Evolutionary conservation across 2,888 invertebrate species (phyloP), one percentile per base, ranked within the genome.

Genomic region (Calameuta idolon): DNA sequence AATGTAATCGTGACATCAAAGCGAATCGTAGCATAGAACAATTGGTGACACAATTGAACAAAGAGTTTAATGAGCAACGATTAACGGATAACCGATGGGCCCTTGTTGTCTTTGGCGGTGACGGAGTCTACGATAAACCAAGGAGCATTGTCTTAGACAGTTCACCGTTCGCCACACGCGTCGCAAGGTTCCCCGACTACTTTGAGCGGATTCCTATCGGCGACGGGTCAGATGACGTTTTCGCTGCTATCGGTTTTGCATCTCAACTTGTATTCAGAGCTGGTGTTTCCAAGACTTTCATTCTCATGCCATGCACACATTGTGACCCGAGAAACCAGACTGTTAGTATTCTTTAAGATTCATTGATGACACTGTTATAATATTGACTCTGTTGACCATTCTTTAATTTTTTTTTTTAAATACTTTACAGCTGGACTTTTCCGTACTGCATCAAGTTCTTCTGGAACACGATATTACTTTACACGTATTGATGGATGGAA

Each of bases 401-500:
- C 74, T 76, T 81, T 82, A 82, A 75, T 73, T 85, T 84, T 78
- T 84, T 83, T 85, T 85, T 31, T 31, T 31, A 2, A 1, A 31
- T 87, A 85, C 83, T 82, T 92, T 92, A 78, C 91, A 96, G 95
- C 92, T 96, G 91, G 97, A 97, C 91, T 97, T 97, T 89, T 95
- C 96, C 3, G 96, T 96, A 35, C 94, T 97, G 79, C 94, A 96
- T 88, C 96, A 97, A 92, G 95, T 95, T 83, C 92, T 98, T 89
- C 93, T 96, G 85, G 97, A 97, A 91, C 96, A 95, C 89, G 96
- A 95, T 2, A 95, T 97, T 79, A 95, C 95, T 4, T 93, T 98
- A 1, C 97, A 98, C 89, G 95, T 97, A 80, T 90, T 98, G 40
- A 96, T 97, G 94, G 95, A 97, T 87, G 95, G 95, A 15, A 96